Conservation (phyloP, 2,113 vertebrate species). For the Caretta caretta region DNA sequence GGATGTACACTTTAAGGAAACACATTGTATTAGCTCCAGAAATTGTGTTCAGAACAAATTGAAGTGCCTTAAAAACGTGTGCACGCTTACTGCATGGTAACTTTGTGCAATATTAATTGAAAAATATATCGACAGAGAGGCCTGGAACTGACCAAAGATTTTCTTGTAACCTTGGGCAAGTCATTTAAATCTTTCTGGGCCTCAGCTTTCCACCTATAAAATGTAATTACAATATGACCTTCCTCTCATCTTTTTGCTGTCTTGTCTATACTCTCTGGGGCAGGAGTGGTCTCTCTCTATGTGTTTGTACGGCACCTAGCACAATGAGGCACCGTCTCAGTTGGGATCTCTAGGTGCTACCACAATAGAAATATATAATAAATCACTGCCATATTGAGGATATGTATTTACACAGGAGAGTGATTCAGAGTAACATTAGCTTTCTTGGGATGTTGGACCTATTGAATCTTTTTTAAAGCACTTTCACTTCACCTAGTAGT, state of each 20-base stretch:
- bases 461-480: neutral
- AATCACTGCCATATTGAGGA: neutral
- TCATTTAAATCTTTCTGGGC: neutral
- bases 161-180: neutral
- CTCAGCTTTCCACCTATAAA: neutral
- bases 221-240: neutral
- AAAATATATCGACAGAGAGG: neutral
- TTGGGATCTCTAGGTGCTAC: neutral
- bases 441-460: neutral
- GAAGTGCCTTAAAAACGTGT: neutral
- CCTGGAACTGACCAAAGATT: neutral
- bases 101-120: neutral
- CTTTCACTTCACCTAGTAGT: neutral
- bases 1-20: neutral
- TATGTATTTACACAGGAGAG: neutral
- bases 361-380: neutral
- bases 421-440: fast-evolving
- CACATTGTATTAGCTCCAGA: neutral
- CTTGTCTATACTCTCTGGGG: neutral
- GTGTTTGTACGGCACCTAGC: neutral
- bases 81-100: neutral
- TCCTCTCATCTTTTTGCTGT: neutral
- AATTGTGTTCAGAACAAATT: neutral
- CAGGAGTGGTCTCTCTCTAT: neutral
- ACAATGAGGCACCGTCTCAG: neutral